Conservation (phyloP, 2,888 invertebrate genomes). For the Cephus sareptanus region DNA sequence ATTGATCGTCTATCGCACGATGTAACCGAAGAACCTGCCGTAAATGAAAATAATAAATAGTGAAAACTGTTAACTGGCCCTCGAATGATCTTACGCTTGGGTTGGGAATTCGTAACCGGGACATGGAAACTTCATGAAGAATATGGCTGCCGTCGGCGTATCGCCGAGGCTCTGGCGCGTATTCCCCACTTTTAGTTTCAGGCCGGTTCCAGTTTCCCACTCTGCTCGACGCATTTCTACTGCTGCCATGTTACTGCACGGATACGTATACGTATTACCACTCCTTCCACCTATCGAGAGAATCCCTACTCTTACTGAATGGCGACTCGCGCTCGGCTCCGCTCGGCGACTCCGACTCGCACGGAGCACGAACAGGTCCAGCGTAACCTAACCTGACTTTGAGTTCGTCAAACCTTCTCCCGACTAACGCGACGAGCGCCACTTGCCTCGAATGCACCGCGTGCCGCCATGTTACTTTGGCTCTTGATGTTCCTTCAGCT, state of each 20-base stretch:
- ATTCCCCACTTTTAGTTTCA: not conserved
- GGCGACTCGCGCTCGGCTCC: not conserved
- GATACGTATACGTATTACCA: not conserved
- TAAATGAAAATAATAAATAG: not conserved
- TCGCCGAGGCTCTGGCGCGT: not conserved
- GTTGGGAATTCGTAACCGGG: not conserved
- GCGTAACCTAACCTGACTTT: constrained; percentile 12
- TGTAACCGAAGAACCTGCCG: not conserved
- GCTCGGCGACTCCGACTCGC: constrained; percentile 18
- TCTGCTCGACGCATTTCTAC: not conserved
- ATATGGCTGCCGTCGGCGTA: constrained; percentile 55
- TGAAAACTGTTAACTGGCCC: not conserved
- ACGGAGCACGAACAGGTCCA: constrained; percentile 24
- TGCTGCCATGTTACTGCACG: not conserved
- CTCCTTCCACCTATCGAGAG: not conserved
- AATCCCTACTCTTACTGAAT: not conserved
- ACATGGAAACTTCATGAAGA: not conserved
- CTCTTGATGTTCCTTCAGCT: not conserved
- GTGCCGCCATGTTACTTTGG: constrained; percentile 16
- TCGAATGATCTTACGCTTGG: not conserved
- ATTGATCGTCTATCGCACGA: not conserved
- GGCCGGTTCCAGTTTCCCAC: not conserved
- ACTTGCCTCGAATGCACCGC: not conserved
- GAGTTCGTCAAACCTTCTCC: not conserved
- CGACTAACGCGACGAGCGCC: not conserved